Conservation (phyloP, 2,888 invertebrate species). For the Spisula subtruncata region DNA sequence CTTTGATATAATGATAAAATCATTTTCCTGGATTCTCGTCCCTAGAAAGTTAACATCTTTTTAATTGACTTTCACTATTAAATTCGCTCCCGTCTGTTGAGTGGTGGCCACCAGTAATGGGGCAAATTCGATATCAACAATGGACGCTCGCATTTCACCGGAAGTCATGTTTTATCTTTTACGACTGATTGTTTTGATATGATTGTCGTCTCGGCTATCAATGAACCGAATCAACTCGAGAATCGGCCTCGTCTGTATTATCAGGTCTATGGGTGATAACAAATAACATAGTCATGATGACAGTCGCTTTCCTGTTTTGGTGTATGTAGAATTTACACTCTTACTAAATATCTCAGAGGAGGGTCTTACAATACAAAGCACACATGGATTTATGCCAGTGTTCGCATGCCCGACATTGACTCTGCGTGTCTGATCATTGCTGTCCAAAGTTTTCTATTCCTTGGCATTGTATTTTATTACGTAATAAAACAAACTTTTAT, state of each 20-base stretch:
- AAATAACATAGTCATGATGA: slow-evolving; percentile 17
- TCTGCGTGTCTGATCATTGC: too few relatives aligned
- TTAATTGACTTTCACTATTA: slow-evolving; percentile 38
- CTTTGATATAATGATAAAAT: slow-evolving; percentile 38
- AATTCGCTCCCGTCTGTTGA: slow-evolving; percentile 29
- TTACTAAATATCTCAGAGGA: neutral
- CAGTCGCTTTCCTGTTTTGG: slow-evolving; percentile 11
- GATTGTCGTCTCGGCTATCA: slow-evolving; percentile 38
- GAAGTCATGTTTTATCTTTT: slow-evolving; percentile 37
- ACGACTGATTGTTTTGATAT: slow-evolving; percentile 36
- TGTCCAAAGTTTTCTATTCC: too few relatives aligned
- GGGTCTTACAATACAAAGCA: neutral
- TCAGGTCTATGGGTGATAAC: slow-evolving; percentile 22
- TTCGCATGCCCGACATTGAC: too few relatives aligned
- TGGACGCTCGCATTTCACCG: slow-evolving; percentile 40
- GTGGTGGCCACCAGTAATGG: slow-evolving; percentile 36
- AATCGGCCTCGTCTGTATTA: slow-evolving; percentile 11
- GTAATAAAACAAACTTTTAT: too few relatives aligned
- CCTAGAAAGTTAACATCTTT: slow-evolving; percentile 16
- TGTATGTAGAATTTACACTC: neutral
- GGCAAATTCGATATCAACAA: slow-evolving; percentile 35
- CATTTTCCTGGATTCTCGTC: neutral
- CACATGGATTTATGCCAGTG: too few relatives aligned
- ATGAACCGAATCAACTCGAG: slow-evolving; percentile 38
- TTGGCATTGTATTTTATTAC: too few relatives aligned